Conservation (phyloP, 2,888 invertebrate species). For the Eupsilia transversa region DNA sequence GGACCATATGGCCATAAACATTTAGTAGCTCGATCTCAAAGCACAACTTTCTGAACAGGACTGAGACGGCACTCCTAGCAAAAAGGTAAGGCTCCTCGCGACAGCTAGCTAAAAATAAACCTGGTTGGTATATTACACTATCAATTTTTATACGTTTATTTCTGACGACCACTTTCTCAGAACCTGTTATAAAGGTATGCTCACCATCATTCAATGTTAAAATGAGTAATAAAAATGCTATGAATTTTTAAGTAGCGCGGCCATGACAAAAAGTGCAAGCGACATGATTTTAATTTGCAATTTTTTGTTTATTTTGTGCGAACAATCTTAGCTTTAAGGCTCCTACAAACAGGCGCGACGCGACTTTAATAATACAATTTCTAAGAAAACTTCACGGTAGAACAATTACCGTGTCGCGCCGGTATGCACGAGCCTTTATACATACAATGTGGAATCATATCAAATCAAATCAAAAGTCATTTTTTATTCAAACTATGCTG, state of each 20-base stretch:
- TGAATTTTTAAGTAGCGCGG: conserved; percentile 57
- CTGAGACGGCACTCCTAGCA: conserved; percentile 3
- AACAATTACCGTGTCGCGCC: too few species aligned
- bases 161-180: conserved; percentile 56
- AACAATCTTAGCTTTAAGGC: background rate
- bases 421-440: too few species aligned
- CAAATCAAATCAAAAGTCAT: too few species aligned
- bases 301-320: conserved; percentile 6
- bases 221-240: conserved; percentile 51
- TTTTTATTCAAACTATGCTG: too few species aligned
- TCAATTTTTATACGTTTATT: conserved; percentile 55
- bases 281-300: conserved; percentile 36
- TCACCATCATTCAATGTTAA: conserved; percentile 57
- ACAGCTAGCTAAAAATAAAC: conserved; percentile 49
- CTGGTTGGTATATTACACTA: conserved; percentile 39
- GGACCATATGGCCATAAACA: background rate
- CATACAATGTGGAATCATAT: too few species aligned
- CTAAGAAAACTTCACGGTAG: too few species aligned
- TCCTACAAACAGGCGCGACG: too few species aligned
- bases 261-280: conserved; percentile 16
- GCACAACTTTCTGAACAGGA: conserved; percentile 14
- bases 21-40: conserved; percentile 2
- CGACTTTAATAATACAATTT: too few species aligned
- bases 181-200: conserved; percentile 47
- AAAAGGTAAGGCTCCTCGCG: conserved; percentile 23